phyloP scores from a whole-genome alignment of 2,888 invertebrate species.

The Anagyrus pseudococci region DNA sequence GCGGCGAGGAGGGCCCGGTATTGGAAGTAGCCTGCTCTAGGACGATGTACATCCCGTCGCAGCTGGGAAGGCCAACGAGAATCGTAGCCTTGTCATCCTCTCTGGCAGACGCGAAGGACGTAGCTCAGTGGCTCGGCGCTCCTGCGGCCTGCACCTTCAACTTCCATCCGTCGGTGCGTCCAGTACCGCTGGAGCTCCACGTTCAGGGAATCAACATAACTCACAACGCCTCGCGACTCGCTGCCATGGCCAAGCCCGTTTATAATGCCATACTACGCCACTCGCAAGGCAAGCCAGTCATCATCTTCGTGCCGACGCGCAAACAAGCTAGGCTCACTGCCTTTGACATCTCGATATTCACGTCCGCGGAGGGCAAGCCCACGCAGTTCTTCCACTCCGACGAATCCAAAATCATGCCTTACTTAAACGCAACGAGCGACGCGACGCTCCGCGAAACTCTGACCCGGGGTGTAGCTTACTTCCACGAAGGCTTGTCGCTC shows the following conservation, averaged over 20 bases:
- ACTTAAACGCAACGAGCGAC: conserved; percentile 86
- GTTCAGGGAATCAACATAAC: conserved; percentile 97
- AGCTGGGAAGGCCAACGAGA: conserved; percentile 86
- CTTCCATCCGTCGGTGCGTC: conserved; percentile 97
- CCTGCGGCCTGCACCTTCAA: conserved; percentile 94
- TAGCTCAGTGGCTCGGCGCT: conserved; percentile 96
- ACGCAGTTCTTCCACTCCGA: conserved; percentile 84
- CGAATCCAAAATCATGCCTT: conserved; percentile 85
- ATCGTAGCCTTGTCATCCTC: conserved; percentile 95
- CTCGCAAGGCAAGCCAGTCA: conserved; percentile 83
- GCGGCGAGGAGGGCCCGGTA: conserved; percentile 91
- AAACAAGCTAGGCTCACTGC: conserved; percentile 93
- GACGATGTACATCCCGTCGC: conserved; percentile 89
- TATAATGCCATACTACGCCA: conserved; percentile 90
- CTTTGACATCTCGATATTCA: conserved; percentile 92
- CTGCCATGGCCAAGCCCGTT: conserved; percentile 97
- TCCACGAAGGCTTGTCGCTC: conserved; percentile 91
- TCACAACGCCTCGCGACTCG: conserved; percentile 93
- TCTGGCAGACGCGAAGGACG: conserved; percentile 92
- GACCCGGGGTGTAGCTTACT: conserved; percentile 93
- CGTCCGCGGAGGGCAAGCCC: conserved; percentile 87
- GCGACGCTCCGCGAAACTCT: conserved; percentile 92
- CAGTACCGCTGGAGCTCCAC: conserved; percentile 92
- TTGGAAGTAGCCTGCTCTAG: conserved; percentile 91
- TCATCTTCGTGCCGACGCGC: conserved; percentile 90